Evolutionary conservation across 2,113 vertebrate genomes (phyloP).

Genomic region (Desmodus rotundus): DNA sequence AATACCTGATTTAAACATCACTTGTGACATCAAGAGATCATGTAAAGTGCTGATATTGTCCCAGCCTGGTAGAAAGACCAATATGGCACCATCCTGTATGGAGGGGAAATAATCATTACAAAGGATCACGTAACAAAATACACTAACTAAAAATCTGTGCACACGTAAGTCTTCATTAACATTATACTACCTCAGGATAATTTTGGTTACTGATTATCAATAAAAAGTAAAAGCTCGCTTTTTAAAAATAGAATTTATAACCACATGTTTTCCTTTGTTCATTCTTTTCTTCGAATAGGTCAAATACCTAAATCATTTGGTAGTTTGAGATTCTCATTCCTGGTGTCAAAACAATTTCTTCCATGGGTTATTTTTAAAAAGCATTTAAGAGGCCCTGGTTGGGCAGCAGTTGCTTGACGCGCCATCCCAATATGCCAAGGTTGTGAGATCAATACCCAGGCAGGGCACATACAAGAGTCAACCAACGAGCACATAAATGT

Average conservation of each 20-base stretch:
- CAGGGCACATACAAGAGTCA: not conserved
- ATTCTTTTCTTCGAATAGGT: not conserved
- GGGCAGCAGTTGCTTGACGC: not conserved
- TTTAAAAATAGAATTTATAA: not conserved
- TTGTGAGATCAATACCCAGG: not conserved
- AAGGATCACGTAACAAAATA: not conserved
- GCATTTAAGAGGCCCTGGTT: not conserved
- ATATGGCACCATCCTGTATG: conserved; percentile 92
- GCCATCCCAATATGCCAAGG: not conserved
- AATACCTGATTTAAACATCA: conserved; percentile 97
- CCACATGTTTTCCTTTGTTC: not conserved
- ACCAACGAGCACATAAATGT: not conserved
- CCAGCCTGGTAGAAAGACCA: conserved; percentile 98
- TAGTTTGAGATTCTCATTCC: not conserved
- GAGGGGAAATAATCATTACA: not conserved
- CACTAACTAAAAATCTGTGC: not conserved
- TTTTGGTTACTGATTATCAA: not conserved
- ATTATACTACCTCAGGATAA: not conserved
- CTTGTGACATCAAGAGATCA: conserved; percentile 92
- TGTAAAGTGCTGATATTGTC: conserved; percentile 96
- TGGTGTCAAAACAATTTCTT: conserved; percentile 16
- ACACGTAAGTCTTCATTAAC: not conserved
- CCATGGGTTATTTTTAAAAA: not conserved
- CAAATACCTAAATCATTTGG: not conserved
- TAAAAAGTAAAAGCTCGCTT: not conserved